These are phyloP conservation scores for Telmatherina bonti DNA, from an alignment of 2,797 vertebrate species.

Conservation along the genomic window DNA sequence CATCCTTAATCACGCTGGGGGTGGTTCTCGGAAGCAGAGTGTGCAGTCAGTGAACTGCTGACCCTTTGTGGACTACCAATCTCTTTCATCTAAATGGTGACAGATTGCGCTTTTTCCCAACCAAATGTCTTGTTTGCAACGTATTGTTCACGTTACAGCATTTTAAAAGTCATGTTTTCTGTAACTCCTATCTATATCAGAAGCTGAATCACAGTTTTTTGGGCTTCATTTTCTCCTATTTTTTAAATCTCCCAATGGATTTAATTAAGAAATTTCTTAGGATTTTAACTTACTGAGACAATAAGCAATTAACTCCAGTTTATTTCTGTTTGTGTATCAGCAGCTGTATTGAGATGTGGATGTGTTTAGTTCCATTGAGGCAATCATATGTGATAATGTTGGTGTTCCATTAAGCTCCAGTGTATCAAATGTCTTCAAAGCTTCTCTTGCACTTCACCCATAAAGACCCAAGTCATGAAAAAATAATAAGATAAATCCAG, in stretches of 20 bases:
- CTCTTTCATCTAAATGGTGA: slow-evolving; percentile 61
- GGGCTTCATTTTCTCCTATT: neutral
- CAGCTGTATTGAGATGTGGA: slow-evolving; percentile 47
- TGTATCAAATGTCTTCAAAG: slow-evolving; percentile 26
- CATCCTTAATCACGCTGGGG: slow-evolving; percentile 79
- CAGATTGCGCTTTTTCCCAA: slow-evolving; percentile 49
- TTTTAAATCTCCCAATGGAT: neutral
- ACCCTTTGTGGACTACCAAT: slow-evolving; percentile 51
- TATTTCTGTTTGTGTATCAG: slow-evolving; percentile 26
- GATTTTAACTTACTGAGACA: neutral
- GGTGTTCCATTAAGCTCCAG: slow-evolving; percentile 50
- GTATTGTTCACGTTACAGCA: slow-evolving; percentile 26
- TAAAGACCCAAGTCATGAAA: no score
- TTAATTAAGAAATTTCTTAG: slow-evolving; percentile 6
- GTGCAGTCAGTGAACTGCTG: slow-evolving; percentile 62
- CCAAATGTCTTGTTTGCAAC: slow-evolving; percentile 45
- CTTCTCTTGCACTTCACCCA: no score
- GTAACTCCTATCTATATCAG: slow-evolving; percentile 5
- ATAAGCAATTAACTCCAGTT: slow-evolving; percentile 3
- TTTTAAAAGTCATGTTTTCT: slow-evolving; percentile 14
- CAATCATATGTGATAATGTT: slow-evolving; percentile 48
- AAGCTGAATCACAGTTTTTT: neutral
- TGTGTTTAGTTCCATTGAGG: slow-evolving; percentile 19
- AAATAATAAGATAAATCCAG: no score
- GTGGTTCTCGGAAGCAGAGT: slow-evolving; percentile 62